phyloP scores from a whole-genome alignment of 1,140 invertebrate genomes.

The Augochlora pura region DNA sequence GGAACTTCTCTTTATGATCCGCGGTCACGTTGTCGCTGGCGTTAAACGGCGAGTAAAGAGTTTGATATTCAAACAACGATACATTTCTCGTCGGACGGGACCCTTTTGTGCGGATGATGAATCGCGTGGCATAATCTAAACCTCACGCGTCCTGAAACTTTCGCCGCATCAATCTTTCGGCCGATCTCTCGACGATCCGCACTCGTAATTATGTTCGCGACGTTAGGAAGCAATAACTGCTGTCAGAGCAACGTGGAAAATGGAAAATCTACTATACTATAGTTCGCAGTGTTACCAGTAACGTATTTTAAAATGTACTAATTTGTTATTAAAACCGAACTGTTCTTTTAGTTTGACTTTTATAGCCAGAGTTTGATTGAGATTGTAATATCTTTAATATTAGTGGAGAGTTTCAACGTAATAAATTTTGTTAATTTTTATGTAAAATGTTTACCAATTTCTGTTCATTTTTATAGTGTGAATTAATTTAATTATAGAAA shows the following conservation, averaged over 20 bases:
- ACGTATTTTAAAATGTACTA: not conserved
- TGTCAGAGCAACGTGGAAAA: not conserved
- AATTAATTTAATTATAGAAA: too few relatives aligned
- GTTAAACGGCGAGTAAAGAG: conserved; percentile 6
- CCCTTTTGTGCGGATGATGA: conserved; percentile 8
- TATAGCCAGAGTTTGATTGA: too few relatives aligned
- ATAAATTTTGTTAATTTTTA: too few relatives aligned
- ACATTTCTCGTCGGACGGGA: not conserved
- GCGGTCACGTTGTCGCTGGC: not conserved
- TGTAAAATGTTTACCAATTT: too few relatives aligned
- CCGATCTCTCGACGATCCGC: not conserved
- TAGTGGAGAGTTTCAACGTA: too few relatives aligned
- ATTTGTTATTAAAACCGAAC: too few relatives aligned
- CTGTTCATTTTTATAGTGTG: too few relatives aligned
- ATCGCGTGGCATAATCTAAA: not conserved
- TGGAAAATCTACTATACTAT: not conserved
- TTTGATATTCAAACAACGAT: conserved; percentile 22
- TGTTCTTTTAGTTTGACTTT: too few relatives aligned
- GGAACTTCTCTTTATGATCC: not conserved
- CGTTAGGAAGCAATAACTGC: conserved; percentile 8
- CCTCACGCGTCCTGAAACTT: not conserved
- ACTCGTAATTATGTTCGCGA: conserved; percentile 7
- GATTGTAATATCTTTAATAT: too few relatives aligned
- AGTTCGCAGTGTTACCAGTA: not conserved
- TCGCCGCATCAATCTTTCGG: conserved; percentile 20